Percentiles rank a stretch among this genome's conserved stretches.
phyloP scores from a whole-genome alignment of 1,140 invertebrate species.

The Glossosoma conforme region DNA sequence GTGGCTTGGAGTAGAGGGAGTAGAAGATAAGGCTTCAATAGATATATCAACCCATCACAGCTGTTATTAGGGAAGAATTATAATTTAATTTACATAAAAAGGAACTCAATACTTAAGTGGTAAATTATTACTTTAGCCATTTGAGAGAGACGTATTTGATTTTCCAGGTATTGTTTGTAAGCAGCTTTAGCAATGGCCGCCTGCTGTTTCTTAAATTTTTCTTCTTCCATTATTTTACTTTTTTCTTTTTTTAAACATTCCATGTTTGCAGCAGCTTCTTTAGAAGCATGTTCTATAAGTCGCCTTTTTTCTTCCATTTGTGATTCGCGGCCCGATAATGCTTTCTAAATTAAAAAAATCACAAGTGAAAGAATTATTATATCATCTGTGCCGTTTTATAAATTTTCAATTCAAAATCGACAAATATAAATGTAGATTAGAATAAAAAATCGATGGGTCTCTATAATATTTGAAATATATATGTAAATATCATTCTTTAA shows the following conservation, averaged over 20 bases:
- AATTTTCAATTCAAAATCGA: background rate
- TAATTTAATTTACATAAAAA: background rate
- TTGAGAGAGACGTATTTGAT: constrained; percentile 17
- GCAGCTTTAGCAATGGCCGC: constrained; percentile 12
- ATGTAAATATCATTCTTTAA: constrained; percentile 2
- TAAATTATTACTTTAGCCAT: constrained; percentile 12
- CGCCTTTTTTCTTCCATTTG: constrained; percentile 24
- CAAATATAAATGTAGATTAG: background rate
- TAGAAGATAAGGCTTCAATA: background rate
- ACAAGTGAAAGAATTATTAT: too few relatives aligned
- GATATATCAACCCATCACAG: too few relatives aligned
- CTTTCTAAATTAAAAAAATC: constrained; percentile 15
- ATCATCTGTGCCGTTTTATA: too few relatives aligned
- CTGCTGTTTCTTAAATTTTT: constrained; percentile 9
- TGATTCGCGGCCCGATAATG: constrained; percentile 14
- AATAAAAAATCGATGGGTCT: background rate
- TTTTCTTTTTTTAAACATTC: constrained; percentile 10
- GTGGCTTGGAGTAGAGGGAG: background rate
- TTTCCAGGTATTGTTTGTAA: constrained; percentile 23
- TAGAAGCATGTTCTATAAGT: background rate
- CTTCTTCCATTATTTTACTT: constrained; percentile 4
- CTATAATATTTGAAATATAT: background rate
- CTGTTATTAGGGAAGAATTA: too few relatives aligned
- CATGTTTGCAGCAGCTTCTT: constrained; percentile 5
- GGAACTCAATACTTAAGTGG: background rate